Base-by-base conservation (phyloP, 2,797 vertebrate species). In the Coregonus ussuriensis region DNA sequence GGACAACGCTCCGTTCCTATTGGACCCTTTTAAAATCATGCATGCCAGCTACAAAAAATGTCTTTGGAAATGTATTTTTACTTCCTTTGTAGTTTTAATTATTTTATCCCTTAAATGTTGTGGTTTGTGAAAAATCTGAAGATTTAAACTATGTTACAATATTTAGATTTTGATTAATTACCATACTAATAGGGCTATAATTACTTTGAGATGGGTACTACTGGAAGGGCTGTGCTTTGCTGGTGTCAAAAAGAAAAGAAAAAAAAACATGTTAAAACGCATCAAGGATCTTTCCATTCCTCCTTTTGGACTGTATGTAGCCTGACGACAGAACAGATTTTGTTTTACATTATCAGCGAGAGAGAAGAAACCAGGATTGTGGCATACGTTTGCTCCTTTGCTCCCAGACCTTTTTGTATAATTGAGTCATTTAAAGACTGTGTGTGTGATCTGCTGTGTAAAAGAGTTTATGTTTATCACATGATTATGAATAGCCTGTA, bases 11-110 rank as follows among this genome's bases (percentile, higher is more conserved):
- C 89, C 89, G 88, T 89, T 87, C 91, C 41, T 14, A 56, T 37
- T 91, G 93, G 92, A 93, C 81, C 74, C 90, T 93, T 93, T 62
- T n/a, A 62, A 90, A 94, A 94, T 93, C 92, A 92, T 94, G 93
- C 94, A 94, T 94, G 93, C 92, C 92, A 88, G 88, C 92, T 92
- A 88, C 92, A 93, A 76, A 82, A 87, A 78, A 82, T 86, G 77
- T 93, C 86, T 93, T 93, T 91, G 88, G 88, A 94, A 91, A 91
- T 3, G 0, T 89, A 33, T 59, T 82, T 72, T 56, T 79, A 74
- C 73, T 67, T 37, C 91, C 87, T 89, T 93, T 92, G 84, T 90
- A 90, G 86, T 90, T 84, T 90, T 88, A 7, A 69, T 15, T 15
- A 59, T 68, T 84, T 79, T 76, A 68, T 59, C 63, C 79, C 66